Conservation (phyloP, 2,113 vertebrate genomes). For the Alethe diademata region DNA sequence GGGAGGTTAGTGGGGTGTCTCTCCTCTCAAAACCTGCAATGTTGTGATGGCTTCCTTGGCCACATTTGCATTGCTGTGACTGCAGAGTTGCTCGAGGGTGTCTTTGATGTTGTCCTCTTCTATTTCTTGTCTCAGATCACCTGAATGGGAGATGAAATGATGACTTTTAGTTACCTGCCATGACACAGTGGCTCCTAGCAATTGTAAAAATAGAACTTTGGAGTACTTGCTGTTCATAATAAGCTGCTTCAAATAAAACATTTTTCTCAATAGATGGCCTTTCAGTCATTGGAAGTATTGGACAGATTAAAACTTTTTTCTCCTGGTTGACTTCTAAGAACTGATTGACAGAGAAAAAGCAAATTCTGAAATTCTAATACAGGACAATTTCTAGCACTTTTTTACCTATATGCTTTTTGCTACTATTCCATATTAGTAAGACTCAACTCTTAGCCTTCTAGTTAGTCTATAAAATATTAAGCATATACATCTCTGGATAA, state of each 20-base stretch:
- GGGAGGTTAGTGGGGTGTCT: background rate
- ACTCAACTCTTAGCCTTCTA: background rate
- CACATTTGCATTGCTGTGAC: slow-evolving; percentile 76
- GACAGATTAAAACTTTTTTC: background rate
- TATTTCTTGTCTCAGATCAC: slow-evolving; percentile 81
- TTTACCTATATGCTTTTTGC: background rate
- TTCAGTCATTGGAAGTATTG: background rate
- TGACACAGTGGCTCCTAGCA: background rate
- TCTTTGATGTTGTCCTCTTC: slow-evolving; percentile 78
- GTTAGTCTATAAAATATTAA: background rate
- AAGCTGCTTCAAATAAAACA: background rate
- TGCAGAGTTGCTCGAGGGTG: slow-evolving; percentile 74
- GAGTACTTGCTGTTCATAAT: background rate
- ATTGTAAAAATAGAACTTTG: background rate
- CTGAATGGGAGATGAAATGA: background rate
- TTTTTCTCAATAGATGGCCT: background rate
- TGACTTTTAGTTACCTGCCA: background rate
- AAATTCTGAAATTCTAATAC: background rate
- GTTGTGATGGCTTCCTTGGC: slow-evolving; percentile 76
- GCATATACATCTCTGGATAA: background rate
- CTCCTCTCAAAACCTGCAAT: slow-evolving; percentile 66
- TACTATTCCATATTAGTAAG: background rate
- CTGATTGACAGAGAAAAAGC: background rate
- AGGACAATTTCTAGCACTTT: background rate
- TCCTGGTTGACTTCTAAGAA: background rate